These are phyloP conservation scores for Lepus americanus DNA, from an alignment of 2,113 vertebrate species.

Conservation along the genomic window DNA sequence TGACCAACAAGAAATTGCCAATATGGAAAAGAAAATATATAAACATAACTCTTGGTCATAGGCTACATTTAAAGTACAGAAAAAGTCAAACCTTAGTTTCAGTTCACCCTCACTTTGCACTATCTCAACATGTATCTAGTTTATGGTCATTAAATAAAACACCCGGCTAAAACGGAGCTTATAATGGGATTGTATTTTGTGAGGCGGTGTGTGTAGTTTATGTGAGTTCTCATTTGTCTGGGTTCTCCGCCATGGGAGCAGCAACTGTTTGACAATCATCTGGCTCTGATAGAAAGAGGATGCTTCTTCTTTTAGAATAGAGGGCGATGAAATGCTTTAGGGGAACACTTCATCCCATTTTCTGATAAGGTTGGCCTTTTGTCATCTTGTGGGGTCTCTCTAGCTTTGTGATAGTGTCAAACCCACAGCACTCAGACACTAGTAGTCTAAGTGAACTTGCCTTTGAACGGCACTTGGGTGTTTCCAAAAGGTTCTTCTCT, in stretches of 20 bases:
- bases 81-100: not conserved
- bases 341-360: constrained; percentile 34
- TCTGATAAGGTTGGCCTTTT: constrained; percentile 47
- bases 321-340: constrained; percentile 43
- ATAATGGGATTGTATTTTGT: not conserved
- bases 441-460: constrained; percentile 38
- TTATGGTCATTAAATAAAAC: constrained; percentile 12
- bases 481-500: constrained; percentile 24
- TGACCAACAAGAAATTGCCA: constrained; percentile 16
- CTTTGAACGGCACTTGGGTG: not conserved
- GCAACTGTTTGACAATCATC: no score
- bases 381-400: constrained; percentile 34
- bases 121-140: not conserved
- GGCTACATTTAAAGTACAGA: constrained; percentile 56
- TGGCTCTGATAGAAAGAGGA: no score
- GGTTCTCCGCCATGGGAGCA: not conserved
- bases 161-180: not conserved
- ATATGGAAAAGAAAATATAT: constrained; percentile 56
- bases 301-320: no score
- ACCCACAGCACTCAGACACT: not conserved
- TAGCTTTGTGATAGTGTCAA: not conserved
- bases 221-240: constrained; percentile 18
- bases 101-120: not conserved
- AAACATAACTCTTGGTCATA: constrained; percentile 61
- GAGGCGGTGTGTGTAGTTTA: not conserved